These are phyloP conservation scores for Anticlea derivata DNA, from an alignment of 2,888 invertebrate species.

Conservation along the genomic window DNA sequence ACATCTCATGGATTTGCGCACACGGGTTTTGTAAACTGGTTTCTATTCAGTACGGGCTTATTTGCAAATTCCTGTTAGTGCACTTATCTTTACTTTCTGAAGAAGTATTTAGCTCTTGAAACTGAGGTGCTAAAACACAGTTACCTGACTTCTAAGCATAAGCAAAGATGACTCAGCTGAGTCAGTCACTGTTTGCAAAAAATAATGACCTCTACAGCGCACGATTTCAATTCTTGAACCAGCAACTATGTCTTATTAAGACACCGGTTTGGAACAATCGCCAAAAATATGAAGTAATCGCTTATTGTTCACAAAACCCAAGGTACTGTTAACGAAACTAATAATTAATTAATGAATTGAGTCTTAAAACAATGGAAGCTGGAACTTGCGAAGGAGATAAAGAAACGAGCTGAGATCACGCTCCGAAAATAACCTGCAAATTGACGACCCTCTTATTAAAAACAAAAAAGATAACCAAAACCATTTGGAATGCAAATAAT, in stretches of 20 bases:
- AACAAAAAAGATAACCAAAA: constrained; percentile 30
- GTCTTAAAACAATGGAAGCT: constrained; percentile 45
- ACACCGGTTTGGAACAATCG: constrained; percentile 33
- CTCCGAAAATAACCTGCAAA: constrained; percentile 36
- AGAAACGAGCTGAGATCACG: constrained; percentile 35
- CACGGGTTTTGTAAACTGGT: constrained; percentile 40
- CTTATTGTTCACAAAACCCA: constrained; percentile 43
- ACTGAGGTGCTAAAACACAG: constrained; percentile 13
- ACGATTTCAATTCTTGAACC: constrained; percentile 18
- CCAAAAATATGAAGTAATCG: constrained; percentile 44
- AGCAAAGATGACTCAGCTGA: constrained; percentile 18
- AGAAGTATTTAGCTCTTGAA: constrained; percentile 19
- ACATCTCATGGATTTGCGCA: constrained; percentile 38
- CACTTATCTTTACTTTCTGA: constrained; percentile 22
- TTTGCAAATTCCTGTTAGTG: constrained; percentile 28
- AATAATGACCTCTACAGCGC: constrained; percentile 15
- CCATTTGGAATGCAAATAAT: constrained; percentile 39
- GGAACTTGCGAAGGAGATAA: constrained; percentile 29
- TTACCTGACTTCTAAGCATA: constrained; percentile 2
- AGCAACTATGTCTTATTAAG: constrained; percentile 27
- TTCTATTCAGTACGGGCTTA: constrained; percentile 32
- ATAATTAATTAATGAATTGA: constrained; percentile 52
- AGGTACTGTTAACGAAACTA: constrained; percentile 57
- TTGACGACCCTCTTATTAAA: constrained; percentile 25
- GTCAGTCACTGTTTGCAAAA: constrained; percentile 16